Conservation (phyloP, 2,113 vertebrate genomes). For the Cavia aperea region DNA sequence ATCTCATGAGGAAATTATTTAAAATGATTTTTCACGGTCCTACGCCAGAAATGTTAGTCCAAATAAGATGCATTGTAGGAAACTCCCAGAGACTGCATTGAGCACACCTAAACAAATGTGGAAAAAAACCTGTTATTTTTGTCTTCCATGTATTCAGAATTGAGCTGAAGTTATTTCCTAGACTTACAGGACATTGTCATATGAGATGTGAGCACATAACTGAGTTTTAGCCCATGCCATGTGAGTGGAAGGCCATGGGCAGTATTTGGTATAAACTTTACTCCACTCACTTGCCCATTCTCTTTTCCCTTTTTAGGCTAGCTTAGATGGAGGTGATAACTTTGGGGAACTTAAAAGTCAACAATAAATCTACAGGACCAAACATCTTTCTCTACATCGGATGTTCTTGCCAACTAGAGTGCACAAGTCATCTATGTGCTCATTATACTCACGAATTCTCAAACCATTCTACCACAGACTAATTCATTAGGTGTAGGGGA, state of each 20-base stretch:
- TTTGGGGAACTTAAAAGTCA: not conserved
- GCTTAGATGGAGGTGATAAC: not conserved
- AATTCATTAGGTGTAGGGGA: not conserved
- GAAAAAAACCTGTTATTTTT: not conserved
- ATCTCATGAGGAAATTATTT: not conserved
- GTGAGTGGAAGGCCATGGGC: not conserved
- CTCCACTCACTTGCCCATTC: not conserved
- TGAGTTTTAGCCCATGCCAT: not conserved
- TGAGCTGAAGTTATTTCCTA: not conserved
- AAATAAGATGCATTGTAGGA: rapidly evolving
- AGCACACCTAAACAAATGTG: not conserved
- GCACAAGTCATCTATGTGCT: not conserved
- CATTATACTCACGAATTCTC: not conserved
- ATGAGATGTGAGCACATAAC: not conserved
- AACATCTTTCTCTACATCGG: not conserved
- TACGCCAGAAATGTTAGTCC: not conserved
- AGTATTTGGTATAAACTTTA: not conserved
- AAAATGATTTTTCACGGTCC: not conserved
- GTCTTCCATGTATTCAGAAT: not conserved
- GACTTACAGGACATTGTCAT: not conserved
- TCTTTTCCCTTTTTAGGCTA: not conserved
- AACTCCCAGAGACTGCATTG: not conserved
- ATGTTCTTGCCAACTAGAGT: not conserved
- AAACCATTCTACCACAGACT: not conserved
- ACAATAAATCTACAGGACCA: not conserved